Evolutionary conservation across 2,888 invertebrate species (phyloP).

Genomic region (Thereva unica): DNA sequence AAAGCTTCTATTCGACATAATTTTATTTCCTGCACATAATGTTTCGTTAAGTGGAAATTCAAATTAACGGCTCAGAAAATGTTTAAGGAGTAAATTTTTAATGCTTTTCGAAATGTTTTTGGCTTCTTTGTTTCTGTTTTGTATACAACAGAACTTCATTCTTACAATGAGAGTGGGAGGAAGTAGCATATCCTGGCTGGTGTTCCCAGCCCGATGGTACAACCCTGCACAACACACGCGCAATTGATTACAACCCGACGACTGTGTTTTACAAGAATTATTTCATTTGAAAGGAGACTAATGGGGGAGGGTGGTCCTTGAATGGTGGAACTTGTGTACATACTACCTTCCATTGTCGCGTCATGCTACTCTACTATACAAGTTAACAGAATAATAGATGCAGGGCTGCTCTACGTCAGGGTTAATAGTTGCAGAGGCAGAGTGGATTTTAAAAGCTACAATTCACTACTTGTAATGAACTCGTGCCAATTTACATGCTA

Average conservation of each 20-base stretch:
- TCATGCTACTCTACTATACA: too few relatives aligned
- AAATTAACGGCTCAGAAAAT: constrained; percentile 37
- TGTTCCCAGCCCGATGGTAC: background rate
- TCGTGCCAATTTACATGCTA: too few relatives aligned
- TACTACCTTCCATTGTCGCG: too few relatives aligned
- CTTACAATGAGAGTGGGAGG: too few relatives aligned
- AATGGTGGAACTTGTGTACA: background rate
- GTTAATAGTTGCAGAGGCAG: too few relatives aligned
- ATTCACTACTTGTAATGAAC: too few relatives aligned
- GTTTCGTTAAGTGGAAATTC: constrained; percentile 37
- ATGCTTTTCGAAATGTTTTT: constrained; percentile 25
- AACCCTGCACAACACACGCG: constrained; percentile 10
- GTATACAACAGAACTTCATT: too few relatives aligned
- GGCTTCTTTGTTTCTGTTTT: constrained; percentile 7
- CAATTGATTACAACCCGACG: constrained; percentile 19
- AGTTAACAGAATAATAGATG: too few relatives aligned
- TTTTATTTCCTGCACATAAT: constrained; percentile 35
- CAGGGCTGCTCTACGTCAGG: too few relatives aligned
- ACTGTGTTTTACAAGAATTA: constrained; percentile 21
- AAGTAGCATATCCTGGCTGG: too few relatives aligned
- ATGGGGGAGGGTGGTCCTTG: constrained; percentile 3
- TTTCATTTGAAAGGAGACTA: constrained; percentile 27
- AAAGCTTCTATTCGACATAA: constrained; percentile 18
- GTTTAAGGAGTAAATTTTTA: constrained; percentile 35
- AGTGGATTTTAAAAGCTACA: too few relatives aligned